Evolutionary conservation across 1,140 invertebrate species (phyloP), one percentile per base, ranked within the genome.

Genomic region (Odontomachus brunneus): DNA sequence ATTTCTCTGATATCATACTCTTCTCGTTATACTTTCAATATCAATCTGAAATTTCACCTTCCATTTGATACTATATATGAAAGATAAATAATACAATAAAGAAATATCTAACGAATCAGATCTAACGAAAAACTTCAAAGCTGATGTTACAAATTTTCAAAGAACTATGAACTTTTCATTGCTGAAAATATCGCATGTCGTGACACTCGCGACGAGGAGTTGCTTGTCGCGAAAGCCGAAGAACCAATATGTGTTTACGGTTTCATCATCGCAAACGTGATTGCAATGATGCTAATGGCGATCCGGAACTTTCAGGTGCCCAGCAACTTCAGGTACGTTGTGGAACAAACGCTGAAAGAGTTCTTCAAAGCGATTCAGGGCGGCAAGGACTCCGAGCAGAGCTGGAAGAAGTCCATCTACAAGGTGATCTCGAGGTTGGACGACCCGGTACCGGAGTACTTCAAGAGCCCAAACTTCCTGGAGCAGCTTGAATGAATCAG

Each of bases 351-450:
- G 62, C 95, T 99, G 80, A 96, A 98, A 82, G 99, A 99, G 95
- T 99, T 99, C 96, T 99, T 98, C 97, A 98, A 98, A 93, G 98
- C 99, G 81, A 98, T 99, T 90, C 97, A 98, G 93, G 96, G 97
- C 90, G 98, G 98, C 83, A 99, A 99, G 94, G 99, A 99, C 95
- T 94, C 96, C 29, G 99, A 99, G 94, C 99, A 99, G 92, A 99
- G 98, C 84, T 99, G 99, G 99, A 99, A 99, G 95, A 99, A 99
- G 94, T 97, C 98, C 88, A 99, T 99, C 94, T 99, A 99, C 96
- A 99, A 99, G 95, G 97, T 99, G 89, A 99, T 99, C 93, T 99
- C 99, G 86, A 96, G 99, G 92, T 96, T 99, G 94, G 99, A 99
- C 95, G 99, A 99, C 94, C 97, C 97, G 55, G 98, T 99, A 85